Evolutionary conservation across 2,888 invertebrate genomes (phyloP).

Genomic region (Lydus trimaculatus): DNA sequence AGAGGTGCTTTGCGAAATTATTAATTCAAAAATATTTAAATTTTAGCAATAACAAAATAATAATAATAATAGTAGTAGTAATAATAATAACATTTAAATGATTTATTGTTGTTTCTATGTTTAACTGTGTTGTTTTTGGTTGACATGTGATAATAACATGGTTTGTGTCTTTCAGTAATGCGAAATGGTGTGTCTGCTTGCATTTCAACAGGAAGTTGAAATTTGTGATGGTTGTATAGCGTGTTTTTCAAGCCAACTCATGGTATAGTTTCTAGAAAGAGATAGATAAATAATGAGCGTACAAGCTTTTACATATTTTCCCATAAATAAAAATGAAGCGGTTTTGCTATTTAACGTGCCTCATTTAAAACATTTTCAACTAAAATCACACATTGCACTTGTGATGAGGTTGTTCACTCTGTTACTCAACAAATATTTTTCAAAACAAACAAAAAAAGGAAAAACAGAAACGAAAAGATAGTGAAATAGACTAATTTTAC

Average conservation of each 20-base stretch:
- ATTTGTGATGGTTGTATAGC: conserved; percentile 6
- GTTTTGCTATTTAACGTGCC: background rate
- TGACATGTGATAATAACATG: conserved; percentile 22
- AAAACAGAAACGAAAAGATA: too few species aligned
- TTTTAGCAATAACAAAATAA: background rate
- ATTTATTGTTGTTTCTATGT: conserved; percentile 27
- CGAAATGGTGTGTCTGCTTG: conserved; percentile 11
- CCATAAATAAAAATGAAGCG: background rate
- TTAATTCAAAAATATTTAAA: background rate
- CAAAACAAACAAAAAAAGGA: too few species aligned
- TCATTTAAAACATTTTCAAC: background rate
- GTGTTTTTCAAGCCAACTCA: background rate
- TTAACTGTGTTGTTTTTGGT: conserved; percentile 25
- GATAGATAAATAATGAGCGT: background rate
- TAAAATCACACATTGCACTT: background rate
- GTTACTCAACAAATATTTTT: too few species aligned
- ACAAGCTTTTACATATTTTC: background rate
- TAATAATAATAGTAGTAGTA: background rate
- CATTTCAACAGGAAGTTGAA: conserved; percentile 26
- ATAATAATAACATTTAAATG: conserved; percentile 11
- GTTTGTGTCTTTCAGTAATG: conserved; percentile 13
- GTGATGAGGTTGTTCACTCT: conserved; percentile 2
- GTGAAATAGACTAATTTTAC: background rate
- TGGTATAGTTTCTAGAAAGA: background rate
- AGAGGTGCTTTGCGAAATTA: background rate